Base-by-base conservation (phyloP, 2,113 vertebrate species). In the Oreochromis tanganicae region DNA sequence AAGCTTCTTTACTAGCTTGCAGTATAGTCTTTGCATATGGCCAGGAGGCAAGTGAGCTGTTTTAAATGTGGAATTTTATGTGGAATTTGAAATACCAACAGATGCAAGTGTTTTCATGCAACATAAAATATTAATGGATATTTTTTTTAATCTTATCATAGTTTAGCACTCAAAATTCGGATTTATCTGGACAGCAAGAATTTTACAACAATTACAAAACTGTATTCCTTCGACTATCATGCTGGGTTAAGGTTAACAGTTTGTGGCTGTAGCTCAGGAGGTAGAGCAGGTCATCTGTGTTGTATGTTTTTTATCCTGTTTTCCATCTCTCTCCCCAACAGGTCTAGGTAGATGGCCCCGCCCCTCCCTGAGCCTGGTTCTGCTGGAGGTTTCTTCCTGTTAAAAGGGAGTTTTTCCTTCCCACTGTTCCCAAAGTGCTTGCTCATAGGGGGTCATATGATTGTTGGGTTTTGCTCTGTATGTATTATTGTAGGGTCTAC, bases 291-390 rank as follows among this genome's bases (percentile, higher is more conserved):
- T 29, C 24, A 29, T 57, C 24, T 29, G 1, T 59, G 13, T 29
- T 8, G 21, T 14, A 57, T 27, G 24, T 27, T 27, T 57, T 57
- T 57, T 5, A 57, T 57, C 55, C 55, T 57, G 55, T 57, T 3
- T 57, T 14, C 55, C 55, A 2, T 57, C 2, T 29, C 2, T 14
- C 12, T 27, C 24, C 55, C 55, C 55, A 57, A 14, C 55, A 5
- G 1, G 12, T 57, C 55, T 27, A 0, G 0, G 24, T 24, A 57
- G 13, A 29, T 0, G 13, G 55, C 24, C 12, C 24, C 7, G 1
- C 13, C 56, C 56, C 24, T 27, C 0, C 7, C 24, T 29, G 56
- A 16, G 7, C 0, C 24, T 29, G 24, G 56, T 59, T 59, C 56
- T 29, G 56, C 0, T 0, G 4, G 4, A 9, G 24, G 13, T 59